Evolutionary conservation across 2,888 invertebrate species (phyloP).

Genomic region (Cantharis lateralis): DNA sequence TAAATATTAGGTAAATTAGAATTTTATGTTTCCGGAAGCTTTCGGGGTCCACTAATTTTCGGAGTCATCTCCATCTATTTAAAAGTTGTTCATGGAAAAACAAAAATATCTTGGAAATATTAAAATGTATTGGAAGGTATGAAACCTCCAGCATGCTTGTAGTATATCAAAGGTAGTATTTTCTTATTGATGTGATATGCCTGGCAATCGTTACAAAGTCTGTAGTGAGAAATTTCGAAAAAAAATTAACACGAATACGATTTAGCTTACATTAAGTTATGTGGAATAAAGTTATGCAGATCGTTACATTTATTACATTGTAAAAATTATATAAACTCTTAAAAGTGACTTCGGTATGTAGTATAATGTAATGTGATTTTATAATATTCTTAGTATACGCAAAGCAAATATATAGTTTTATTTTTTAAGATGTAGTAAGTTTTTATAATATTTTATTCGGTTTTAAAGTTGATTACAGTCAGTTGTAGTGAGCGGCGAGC

Average conservation of each 20-base stretch:
- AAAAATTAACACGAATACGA: background rate
- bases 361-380: conserved; percentile 10
- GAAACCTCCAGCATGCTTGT: background rate
- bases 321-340: conserved; percentile 9
- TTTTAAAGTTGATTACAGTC: conserved; percentile 58
- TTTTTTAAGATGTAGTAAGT: conserved; percentile 31
- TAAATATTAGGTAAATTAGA: too few species aligned
- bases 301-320: conserved; percentile 10
- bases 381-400: conserved; percentile 17
- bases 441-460: conserved; percentile 54
- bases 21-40: too few species aligned
- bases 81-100: too few species aligned
- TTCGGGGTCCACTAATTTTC: too few species aligned
- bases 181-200: background rate
- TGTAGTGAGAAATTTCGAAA: background rate
- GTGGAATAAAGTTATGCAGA: background rate
- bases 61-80: too few species aligned
- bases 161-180: background rate
- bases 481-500: conserved; percentile 48
- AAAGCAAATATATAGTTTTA: conserved; percentile 24
- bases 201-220: background rate
- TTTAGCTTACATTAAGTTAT: background rate
- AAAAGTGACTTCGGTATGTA: background rate
- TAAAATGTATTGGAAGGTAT: background rate
- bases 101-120: too few species aligned